Evolutionary conservation across 2,113 vertebrate genomes (phyloP), one percentile per base, ranked within the genome.

Genomic region (Lycocorax pyrrhopterus): DNA sequence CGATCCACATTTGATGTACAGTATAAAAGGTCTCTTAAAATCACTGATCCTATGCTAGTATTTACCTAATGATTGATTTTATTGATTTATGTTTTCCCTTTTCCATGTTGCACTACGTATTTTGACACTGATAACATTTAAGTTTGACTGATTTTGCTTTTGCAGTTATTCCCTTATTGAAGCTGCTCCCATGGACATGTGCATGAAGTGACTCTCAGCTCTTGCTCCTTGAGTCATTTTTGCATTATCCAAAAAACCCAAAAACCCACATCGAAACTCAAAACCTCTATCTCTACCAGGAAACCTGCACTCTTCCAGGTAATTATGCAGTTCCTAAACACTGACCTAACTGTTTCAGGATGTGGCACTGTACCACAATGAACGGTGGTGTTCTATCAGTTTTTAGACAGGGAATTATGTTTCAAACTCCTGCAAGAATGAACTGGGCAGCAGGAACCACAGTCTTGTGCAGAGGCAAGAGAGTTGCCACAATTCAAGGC

Each of bases 281-380:
- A 90, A 67, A 7, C 4, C 14, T 62, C 33, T n/a, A 15, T 20
- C 18, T 51, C 35, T 53, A 52, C n/a, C 13, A 53, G 59, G 39
- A 81, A 84, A 66, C 1, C 2, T 10, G 18, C 8, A 33, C 19
- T 71, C 51, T 71, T 58, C 8, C 23, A 81, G 11, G 5, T 9
- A 7, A 49, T 67, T 55, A 44, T 11, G 19, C 8, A 51, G 35
- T 29, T 27, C 33, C 35, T 44, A 67, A 72, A 47, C 39, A 43
- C 4, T 20, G 25, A 67, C 21, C 16, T 51, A 47, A 4, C n/a
- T 27, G 41, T 13, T 35, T 44, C 18, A 67, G 52, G 53, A 60
- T 4, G 2, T 9, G 29, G 22, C 53, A 73, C 12, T 3, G 0
- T 0, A 4, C 29, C 44, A 60, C 52, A 59, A 30, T 1, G 5